These are phyloP conservation scores for Myocastor coypus DNA, from an alignment of 2,113 vertebrate genomes.

Conservation along the genomic window DNA sequence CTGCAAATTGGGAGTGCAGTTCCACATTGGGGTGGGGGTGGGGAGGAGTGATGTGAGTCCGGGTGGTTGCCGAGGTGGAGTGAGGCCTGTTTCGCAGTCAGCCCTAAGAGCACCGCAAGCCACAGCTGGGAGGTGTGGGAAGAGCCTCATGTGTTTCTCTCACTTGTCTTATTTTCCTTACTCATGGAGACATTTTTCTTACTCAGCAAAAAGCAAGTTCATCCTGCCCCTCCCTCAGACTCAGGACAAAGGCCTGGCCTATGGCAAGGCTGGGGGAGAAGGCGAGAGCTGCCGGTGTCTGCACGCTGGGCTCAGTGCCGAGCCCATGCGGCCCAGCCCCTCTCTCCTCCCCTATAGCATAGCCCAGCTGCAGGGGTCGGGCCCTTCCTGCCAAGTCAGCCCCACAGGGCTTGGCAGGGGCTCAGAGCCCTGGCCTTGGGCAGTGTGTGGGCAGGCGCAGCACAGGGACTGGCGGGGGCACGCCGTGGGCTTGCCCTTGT, in stretches of 20 bases:
- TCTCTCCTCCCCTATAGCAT: not conserved
- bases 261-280: not conserved
- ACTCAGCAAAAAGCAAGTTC: not conserved
- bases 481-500: not conserved
- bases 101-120: not conserved
- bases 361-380: not conserved
- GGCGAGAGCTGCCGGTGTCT: not conserved
- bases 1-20: accelerated
- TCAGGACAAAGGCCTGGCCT: not conserved
- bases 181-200: not conserved
- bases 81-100: not conserved
- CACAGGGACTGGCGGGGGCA: too few relatives aligned
- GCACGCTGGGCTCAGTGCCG: not conserved
- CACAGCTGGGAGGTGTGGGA: not conserved
- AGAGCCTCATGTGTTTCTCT: not conserved
- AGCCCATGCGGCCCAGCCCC: not conserved
- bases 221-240: not conserved
- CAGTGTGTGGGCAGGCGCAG: not conserved
- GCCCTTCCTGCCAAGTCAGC: not conserved
- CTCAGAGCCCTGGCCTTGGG: not conserved
- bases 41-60: too few relatives aligned
- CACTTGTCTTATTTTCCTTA: not conserved
- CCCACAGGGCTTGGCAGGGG: not conserved
- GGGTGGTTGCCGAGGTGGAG: not conserved
- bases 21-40: not conserved